Evolutionary conservation across 2,888 invertebrate genomes (phyloP), one percentile per base, ranked within the genome.

Genomic region (Epicampocera succincta): DNA sequence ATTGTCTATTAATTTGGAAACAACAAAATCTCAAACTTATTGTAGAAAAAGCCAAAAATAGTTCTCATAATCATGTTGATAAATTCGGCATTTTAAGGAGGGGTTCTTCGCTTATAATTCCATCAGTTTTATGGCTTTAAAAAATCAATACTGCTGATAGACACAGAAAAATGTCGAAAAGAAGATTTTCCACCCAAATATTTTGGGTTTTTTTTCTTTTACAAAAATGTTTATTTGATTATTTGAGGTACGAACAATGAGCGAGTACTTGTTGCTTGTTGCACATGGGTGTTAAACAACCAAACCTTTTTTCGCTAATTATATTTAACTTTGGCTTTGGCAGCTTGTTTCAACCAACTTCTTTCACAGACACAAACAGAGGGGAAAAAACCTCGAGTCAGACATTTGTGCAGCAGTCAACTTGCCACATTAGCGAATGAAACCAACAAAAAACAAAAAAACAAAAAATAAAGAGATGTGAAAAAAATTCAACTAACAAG

Each of bases 231-330:
- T 58, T 71, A 72, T 72, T 60, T 78, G 19, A 63, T 44, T 50
- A 63, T 65, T 72, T 44, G 38, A 72, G 72, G 50, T 72, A 66
- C 19, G 25, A 68, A 40, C 17, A 15, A 66, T 15, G 19, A 68
- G 29, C 19, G 25, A 29, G 54, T 48, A 75, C 68, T 61, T 65
- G 76, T 72, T 72, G 77, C 71, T 61, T 65, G 76, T 72, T 72
- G 77, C 71, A 78, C 72, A 78, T 78, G 78, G 81, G 77, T 82
- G 73, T 78, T 78, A 78, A 82, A 60, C 44, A 73, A 74, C 77
- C 77, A 74, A 78, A 77, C 77, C 77, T 74, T 66, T 82, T 76
- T 82, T 68, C 63, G 74, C 77, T 82, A 82, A 82, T 82, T 82
- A 63, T 82, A 71, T 82, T 72, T 82, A 78, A 78, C 78, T 78